Evolutionary conservation across 2,888 invertebrate species (phyloP), one percentile per base, ranked within the genome.

Genomic region (Panzeria rudis): DNA sequence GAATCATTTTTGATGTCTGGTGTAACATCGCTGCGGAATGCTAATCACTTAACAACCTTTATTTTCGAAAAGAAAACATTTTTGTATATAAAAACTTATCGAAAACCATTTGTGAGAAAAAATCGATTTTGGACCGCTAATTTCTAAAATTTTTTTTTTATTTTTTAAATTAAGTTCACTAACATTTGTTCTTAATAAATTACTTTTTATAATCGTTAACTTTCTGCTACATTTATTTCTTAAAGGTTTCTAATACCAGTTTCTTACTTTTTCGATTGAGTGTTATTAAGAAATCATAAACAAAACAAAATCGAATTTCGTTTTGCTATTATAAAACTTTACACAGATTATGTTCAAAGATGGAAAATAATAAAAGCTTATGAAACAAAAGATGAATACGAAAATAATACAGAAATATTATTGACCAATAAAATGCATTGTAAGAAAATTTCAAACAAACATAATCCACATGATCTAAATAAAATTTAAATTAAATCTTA

Each of bases 341-440:
- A 47, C 29, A 44, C 66, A 47, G 13, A 32, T 47, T 47, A 38
- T 23, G 35, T 15, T 32, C 20, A 50, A 32, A 32, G 32, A 29
- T 50, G 50, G 17, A 32, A 32, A 25, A 11, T 17, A 38, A 15
- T 25, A 25, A 62, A 41, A 38, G 9, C 15, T 47, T 64, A 29
- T 35, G 35, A 32, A 44, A 66, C 17, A 17, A 38, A 56, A 44
- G 54, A 56, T 6, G 13, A 25, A 44, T 56, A 35, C 4, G 8
- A n/a, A 17, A 44, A 47, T 9, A 32, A 44, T 25, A 13, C 17
- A 44, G 20, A 17, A 47, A 44, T 13, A 25, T 44, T 29, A 64
- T 44, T 25, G 64, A 29, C 25, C 71, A 59, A 50, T 50, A 35
- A 50, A 61, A 59, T 29, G 29, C 25, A 52, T 29, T 50, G 1